A percentile compares a stretch with the other conserved stretches of the same genome.
Evolutionary conservation across 1,140 invertebrate species (phyloP).

Genomic region (Episyrphus balteatus): DNA sequence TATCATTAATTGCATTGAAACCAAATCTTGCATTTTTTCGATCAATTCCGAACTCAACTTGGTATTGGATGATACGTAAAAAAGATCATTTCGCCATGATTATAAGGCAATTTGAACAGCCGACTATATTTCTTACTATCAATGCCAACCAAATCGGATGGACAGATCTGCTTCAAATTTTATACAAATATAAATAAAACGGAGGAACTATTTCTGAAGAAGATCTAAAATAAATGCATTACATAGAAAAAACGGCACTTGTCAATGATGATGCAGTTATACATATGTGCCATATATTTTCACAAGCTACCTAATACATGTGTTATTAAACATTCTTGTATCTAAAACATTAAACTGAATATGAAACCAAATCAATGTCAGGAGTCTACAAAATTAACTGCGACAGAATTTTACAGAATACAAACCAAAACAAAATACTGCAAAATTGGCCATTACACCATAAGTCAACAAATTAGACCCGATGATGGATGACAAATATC

Average conservation of each 20-base stretch:
- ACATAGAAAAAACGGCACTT: conserved; percentile 19
- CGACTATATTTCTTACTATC: conserved; percentile 30
- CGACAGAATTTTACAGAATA: no score
- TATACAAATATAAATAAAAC: conserved; percentile 31
- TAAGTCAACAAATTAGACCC: no score
- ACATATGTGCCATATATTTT: conserved; percentile 37
- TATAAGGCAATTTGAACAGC: conserved; percentile 27
- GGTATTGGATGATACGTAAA: conserved; percentile 28
- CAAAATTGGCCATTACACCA: no score
- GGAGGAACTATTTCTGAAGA: conserved; percentile 13
- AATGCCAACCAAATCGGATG: conserved; percentile 35
- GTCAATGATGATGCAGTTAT: conserved; percentile 37
- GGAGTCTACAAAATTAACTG: no score
- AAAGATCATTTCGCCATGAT: conserved; percentile 37
- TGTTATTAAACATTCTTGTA: no score
- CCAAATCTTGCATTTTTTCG: conserved; percentile 13
- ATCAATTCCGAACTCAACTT: conserved; percentile 18
- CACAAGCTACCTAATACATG: conserved; percentile 23
- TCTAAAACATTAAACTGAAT: no score
- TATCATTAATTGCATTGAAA: conserved; percentile 7
- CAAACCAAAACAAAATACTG: no score
- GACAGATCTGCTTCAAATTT: conserved; percentile 25
- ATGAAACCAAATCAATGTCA: no score
- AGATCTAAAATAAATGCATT: conserved; percentile 11
- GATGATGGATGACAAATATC: no score